Conservation (phyloP, 2,797 vertebrate genomes). For the Eutrigla gurnardus region DNA sequence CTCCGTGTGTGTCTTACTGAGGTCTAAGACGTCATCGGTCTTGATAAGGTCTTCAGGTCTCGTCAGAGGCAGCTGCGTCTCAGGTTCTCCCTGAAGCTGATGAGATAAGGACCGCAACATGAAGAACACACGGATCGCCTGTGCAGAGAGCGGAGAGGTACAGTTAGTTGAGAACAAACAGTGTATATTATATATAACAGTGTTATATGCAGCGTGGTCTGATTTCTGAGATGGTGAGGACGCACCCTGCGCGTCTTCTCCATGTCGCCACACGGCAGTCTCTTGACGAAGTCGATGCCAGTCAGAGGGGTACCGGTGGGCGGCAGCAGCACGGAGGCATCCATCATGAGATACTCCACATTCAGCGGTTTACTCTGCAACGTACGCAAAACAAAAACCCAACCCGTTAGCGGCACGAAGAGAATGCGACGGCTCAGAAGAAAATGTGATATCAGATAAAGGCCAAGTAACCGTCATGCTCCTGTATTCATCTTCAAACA, state of each 20-base stretch:
- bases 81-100: slow-evolving; percentile 90
- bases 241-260: slow-evolving; percentile 95
- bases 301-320: slow-evolving; percentile 97
- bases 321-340: slow-evolving; percentile 95
- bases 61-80: slow-evolving; percentile 95
- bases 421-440: background rate
- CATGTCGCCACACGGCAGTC: slow-evolving; percentile 95
- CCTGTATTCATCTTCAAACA: slow-evolving; percentile 99
- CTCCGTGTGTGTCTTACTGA: slow-evolving; percentile 85
- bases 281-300: slow-evolving; percentile 98
- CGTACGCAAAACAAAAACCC: slow-evolving; percentile 7
- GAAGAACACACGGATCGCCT: slow-evolving; percentile 99
- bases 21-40: slow-evolving; percentile 95
- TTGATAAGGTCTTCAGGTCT: slow-evolving; percentile 96
- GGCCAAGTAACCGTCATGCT: slow-evolving; percentile 92
- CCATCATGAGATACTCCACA: slow-evolving; percentile 99
- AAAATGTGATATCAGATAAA: background rate
- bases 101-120: slow-evolving; percentile 94
- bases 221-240: slow-evolving; percentile 14
- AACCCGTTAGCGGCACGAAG: background rate
- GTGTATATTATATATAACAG: no score
- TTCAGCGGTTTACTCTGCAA: slow-evolving; percentile 96
- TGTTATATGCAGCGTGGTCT: background rate
- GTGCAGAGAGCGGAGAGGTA: slow-evolving; percentile 10
- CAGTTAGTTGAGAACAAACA: no score